phyloP scores from a whole-genome alignment of 2,888 invertebrate genomes.

The Ectemnius continuus region DNA sequence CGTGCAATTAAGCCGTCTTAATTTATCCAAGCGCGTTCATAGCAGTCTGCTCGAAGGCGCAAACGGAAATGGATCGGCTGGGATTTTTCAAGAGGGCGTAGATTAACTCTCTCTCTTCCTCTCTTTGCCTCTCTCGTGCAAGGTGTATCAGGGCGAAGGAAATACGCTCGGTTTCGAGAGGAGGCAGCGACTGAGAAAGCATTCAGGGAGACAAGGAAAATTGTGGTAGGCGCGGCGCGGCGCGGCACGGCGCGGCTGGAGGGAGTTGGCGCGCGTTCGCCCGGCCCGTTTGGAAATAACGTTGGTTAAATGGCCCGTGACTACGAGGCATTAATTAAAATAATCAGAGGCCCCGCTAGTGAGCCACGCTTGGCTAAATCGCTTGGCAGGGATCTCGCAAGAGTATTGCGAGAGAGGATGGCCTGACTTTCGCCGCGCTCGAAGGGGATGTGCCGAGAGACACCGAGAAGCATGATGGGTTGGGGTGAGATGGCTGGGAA shows the following conservation, averaged over 20 bases:
- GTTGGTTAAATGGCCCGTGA: slow-evolving; percentile 66
- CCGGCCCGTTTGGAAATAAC: slow-evolving; percentile 63
- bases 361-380: slow-evolving; percentile 71
- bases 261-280: slow-evolving; percentile 24
- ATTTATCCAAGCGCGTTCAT: slow-evolving; percentile 52
- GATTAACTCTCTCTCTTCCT: slow-evolving; percentile 10
- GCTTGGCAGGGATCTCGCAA: slow-evolving; percentile 65
- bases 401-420: neutral
- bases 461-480: neutral
- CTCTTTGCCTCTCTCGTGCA: too few relatives aligned
- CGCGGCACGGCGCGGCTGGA: too few relatives aligned
- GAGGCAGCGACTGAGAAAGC: too few relatives aligned
- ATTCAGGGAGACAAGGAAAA: too few relatives aligned
- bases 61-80: slow-evolving; percentile 18
- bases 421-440: neutral
- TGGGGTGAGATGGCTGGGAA: neutral
- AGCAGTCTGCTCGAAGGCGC: slow-evolving; percentile 17
- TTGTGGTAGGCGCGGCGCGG: too few relatives aligned
- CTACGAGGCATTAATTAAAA: slow-evolving; percentile 71
- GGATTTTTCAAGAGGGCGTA: neutral
- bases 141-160: neutral
- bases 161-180: too few relatives aligned
- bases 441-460: neutral
- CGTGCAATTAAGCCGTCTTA: slow-evolving; percentile 71
- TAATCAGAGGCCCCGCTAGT: slow-evolving; percentile 69